phyloP scores from a whole-genome alignment of 2,113 vertebrate genomes.

The Pogonocichla stellata region DNA sequence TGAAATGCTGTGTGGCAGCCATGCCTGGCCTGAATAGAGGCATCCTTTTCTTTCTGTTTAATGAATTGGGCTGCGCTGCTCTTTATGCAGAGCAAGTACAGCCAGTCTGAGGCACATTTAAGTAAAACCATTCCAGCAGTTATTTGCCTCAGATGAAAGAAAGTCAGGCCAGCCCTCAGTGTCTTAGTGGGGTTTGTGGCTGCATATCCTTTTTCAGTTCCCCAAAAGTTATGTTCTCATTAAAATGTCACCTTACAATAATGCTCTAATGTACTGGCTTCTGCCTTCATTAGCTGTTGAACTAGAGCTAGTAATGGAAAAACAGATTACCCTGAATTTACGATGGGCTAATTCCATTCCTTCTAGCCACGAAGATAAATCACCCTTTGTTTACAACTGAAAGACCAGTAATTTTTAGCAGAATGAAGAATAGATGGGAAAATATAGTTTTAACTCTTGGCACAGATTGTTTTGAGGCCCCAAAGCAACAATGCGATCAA shows the following conservation, averaged over 20 bases:
- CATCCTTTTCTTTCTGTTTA: neutral
- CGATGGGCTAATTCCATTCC: conserved; percentile 7
- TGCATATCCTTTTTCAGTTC: neutral
- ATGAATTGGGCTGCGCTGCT: neutral
- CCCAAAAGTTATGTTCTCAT: conserved; percentile 34
- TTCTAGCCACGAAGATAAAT: neutral
- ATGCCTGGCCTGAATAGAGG: neutral
- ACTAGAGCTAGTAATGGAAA: conserved; percentile 23
- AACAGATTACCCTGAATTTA: conserved; percentile 48
- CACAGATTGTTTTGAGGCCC: neutral
- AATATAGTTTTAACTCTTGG: neutral
- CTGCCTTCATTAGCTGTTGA: conserved; percentile 38
- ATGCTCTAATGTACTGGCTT: neutral
- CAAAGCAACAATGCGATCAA: neutral
- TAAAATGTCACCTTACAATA: conserved; percentile 46
- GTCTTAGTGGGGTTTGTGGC: neutral
- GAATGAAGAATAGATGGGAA: conserved; percentile 12
- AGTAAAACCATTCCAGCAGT: neutral
- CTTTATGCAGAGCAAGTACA: neutral
- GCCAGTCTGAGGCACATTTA: neutral
- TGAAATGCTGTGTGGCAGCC: neutral
- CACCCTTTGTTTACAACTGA: conserved; percentile 14
- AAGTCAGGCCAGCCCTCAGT: neutral
- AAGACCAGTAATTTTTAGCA: neutral
- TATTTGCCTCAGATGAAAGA: neutral